phyloP scores from a whole-genome alignment of 2,888 invertebrate genomes.

The Hyalella azteca region DNA sequence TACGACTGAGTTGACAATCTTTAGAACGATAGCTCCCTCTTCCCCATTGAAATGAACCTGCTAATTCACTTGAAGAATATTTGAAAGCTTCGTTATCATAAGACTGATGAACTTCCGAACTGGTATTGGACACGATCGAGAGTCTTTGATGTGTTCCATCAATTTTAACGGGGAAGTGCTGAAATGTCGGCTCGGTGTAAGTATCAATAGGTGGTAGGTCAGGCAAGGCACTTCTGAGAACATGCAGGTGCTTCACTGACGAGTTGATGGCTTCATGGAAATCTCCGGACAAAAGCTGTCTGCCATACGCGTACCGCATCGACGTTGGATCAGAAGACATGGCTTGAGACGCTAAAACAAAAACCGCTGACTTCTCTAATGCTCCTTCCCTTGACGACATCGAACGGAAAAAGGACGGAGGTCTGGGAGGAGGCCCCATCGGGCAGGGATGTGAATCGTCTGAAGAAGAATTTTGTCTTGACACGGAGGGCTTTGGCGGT shows the following conservation, averaged over 20 bases:
- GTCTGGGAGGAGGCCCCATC: not conserved
- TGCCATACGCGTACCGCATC: not conserved
- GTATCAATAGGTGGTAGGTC: conserved; percentile 11
- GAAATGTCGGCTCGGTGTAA: not conserved
- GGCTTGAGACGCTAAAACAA: not conserved
- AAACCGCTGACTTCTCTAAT: not conserved
- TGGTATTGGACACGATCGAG: not conserved
- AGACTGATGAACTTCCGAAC: not conserved
- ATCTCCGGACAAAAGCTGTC: not conserved
- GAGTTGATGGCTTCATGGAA: not conserved
- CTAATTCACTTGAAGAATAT: not conserved
- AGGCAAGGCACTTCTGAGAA: not conserved
- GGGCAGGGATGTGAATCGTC: not conserved
- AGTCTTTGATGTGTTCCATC: conserved; percentile 28
- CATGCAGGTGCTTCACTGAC: not conserved
- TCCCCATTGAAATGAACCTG: not conserved
- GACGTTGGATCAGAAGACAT: not conserved
- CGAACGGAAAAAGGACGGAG: not conserved
- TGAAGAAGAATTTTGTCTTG: not conserved
- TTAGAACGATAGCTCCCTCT: not conserved
- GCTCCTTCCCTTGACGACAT: not conserved
- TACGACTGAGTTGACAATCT: not conserved
- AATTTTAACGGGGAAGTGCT: conserved; percentile 1
- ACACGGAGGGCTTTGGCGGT: not conserved
- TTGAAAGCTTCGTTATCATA: not conserved